phyloP scores from a whole-genome alignment of 2,113 vertebrate species.

The Pangasianodon hypophthalmus region DNA sequence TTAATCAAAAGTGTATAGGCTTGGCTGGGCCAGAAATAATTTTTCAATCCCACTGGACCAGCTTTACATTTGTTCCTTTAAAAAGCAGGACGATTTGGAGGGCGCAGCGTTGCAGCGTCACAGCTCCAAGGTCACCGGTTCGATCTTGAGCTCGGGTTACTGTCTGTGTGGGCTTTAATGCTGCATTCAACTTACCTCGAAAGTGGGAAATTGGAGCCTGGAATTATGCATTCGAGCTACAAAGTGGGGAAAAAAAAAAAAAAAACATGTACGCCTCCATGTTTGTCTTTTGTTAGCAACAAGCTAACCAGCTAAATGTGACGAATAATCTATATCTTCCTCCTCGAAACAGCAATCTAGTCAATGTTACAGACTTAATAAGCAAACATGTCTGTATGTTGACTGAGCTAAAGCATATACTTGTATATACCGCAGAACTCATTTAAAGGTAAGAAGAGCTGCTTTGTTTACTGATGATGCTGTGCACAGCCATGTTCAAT shows the following conservation, averaged over 20 bases:
- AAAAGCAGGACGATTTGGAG: not conserved
- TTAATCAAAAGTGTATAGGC: slow-evolving; percentile 3
- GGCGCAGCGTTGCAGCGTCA: too few relatives aligned
- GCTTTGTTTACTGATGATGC: not conserved
- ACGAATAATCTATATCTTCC: not conserved
- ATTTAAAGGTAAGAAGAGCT: not conserved
- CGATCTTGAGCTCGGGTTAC: not conserved
- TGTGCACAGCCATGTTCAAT: not conserved
- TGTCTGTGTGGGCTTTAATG: not conserved
- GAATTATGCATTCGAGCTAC: not conserved
- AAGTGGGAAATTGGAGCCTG: not conserved
- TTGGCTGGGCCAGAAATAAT: not conserved
- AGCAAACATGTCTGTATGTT: not conserved
- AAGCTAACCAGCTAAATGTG: not conserved
- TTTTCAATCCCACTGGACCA: not conserved
- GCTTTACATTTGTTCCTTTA: not conserved
- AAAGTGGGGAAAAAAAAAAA: not conserved
- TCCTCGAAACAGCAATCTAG: not conserved
- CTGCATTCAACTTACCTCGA: not conserved
- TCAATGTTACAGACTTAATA: not conserved
- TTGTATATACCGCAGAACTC: not conserved
- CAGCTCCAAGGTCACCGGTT: slow-evolving; percentile 2
- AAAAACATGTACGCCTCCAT: not conserved
- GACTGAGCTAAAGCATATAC: not conserved
- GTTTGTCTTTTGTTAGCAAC: not conserved